Base-by-base conservation (phyloP, 2,113 vertebrate genomes). In the Speoplatyrhinus poulsoni region DNA sequence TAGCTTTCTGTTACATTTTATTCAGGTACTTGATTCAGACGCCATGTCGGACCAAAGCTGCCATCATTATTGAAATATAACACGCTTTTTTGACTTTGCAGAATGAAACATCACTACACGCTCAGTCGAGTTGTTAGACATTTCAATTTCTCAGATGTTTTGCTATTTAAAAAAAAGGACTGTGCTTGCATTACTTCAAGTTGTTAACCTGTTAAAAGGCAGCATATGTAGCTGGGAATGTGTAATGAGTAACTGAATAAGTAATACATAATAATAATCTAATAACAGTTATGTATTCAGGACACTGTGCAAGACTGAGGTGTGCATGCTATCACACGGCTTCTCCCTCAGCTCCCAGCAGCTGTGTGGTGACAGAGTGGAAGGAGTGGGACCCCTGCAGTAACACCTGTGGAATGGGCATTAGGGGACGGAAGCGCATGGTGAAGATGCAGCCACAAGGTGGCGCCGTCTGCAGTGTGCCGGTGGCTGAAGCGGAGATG, bases 321-420 rank as follows among this genome's bases (percentile, higher is more conserved):
- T 41, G 36, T 41, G 36, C 7, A 8, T 41, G 13, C 6, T 46
- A 2, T 60, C 8, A 9, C 52, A 11, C 47, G 6, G 13, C 0
- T 3, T 19, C 11, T 57, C 0, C 46, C 47, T 13, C 68, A 99
- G 97, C 95, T 12, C 91, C 95, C 61, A 96, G 94, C 84, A 98
- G 94, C 92, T 99, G 97, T 76, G 93, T 99, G 12, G 92, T 96
- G 87, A 98, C 96, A 0, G 96, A 98, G 65, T 99, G 97, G 97
- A 91, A 86, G 0, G 97, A 98, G 83, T 99, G 96, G 96, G 96
- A 96, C 4, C 93, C 95, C 49, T 99, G 97, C 91, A 98, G 96
- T 0, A 91, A 93, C 83, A 98, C 95, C 91, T 99, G 97, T 50
- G 97, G 96, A n/a, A 72, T 85, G 0, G 97, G 96, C 15, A 95